Base-by-base conservation (phyloP, 2,888 invertebrate genomes). In the Drosophila suboccidentalis region DNA sequence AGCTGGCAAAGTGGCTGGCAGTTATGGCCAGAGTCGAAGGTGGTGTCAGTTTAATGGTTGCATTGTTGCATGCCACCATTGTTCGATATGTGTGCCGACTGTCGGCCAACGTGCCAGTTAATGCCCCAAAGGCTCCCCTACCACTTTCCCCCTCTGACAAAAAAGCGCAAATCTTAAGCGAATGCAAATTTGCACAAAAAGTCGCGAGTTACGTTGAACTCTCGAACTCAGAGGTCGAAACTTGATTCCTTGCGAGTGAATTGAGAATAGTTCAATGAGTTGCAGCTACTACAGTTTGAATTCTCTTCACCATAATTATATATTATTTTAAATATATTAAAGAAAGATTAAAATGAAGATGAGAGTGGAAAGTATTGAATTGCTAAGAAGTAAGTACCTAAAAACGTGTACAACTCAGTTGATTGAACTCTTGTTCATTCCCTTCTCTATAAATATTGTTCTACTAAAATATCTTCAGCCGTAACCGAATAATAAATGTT, bases 21-120 rank as follows among this genome's bases (percentile, higher is more conserved):
- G 55, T 63, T 57, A 26, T 51, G 55, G 62, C 54, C 47, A 46
- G 46, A 19, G 58, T 34, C 32, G 15, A n/a, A 43, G 67, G 53
- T 64, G 71, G 62, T 54, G 75, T 71, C 66, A 75, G 71, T 53
- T 71, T 32, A 71, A 58, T 65, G 54, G 68, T 53, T 46, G 19
- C 22, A n/a, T 64, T 69, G 77, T 77, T 73, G 77, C 78, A 77
- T 77, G 76, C 66, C 72, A 54, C 64, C 47, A 53, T 43, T 15
- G 32, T 44, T 55, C 61, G 49, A 60, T 69, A 77, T 77, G 76
- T 77, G 73, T 77, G 76, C 69, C 77, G 76, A 77, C 73, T 77
- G 77, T 69, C 69, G 77, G 69, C 61, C 72, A 67, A 72, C 62
- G 77, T 76, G 77, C 76, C 77, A 76, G 73, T 66, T 71, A 47